These are phyloP conservation scores for Tychaedon coryphoeus DNA, from an alignment of 2,113 vertebrate species.

Conservation along the genomic window DNA sequence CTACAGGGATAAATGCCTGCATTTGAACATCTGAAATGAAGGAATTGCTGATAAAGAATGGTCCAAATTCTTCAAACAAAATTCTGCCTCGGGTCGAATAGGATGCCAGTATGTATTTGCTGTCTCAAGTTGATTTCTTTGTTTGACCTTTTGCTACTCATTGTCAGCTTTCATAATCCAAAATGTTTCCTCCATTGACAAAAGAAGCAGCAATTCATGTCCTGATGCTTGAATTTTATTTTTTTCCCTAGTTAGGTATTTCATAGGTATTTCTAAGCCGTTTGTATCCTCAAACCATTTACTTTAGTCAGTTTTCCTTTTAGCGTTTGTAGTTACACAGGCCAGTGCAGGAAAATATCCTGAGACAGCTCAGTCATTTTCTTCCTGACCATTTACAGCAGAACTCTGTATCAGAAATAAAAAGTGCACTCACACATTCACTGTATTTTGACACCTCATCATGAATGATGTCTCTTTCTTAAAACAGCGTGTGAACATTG, in stretches of 20 bases:
- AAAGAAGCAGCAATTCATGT: not conserved
- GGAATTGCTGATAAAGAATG: slow-evolving; percentile 52
- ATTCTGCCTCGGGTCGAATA: not conserved
- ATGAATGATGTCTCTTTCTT: not conserved
- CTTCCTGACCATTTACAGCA: not conserved
- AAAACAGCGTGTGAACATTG: not conserved
- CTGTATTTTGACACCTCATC: not conserved
- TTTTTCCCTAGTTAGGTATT: not conserved
- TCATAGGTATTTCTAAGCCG: not conserved
- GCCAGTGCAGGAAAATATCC: not conserved
- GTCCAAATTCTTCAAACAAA: slow-evolving; percentile 19
- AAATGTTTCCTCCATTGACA: not conserved
- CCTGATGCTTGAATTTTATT: not conserved
- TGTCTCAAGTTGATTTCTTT: slow-evolving; percentile 40
- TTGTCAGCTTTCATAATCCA: slow-evolving; percentile 35
- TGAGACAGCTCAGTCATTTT: not conserved
- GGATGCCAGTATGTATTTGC: slow-evolving; percentile 36
- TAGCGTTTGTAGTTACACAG: not conserved
- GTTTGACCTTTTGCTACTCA: slow-evolving; percentile 51
- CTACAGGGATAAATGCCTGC: slow-evolving; percentile 52
- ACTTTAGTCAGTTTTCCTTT: not conserved
- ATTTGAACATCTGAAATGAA: slow-evolving; percentile 54
- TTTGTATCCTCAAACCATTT: not conserved
- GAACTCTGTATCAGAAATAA: not conserved
- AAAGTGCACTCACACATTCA: not conserved